A percentile compares a stretch with the other conserved stretches of the same genome.
phyloP scores from a whole-genome alignment of 1,140 invertebrate genomes.

The Samia ricini region DNA sequence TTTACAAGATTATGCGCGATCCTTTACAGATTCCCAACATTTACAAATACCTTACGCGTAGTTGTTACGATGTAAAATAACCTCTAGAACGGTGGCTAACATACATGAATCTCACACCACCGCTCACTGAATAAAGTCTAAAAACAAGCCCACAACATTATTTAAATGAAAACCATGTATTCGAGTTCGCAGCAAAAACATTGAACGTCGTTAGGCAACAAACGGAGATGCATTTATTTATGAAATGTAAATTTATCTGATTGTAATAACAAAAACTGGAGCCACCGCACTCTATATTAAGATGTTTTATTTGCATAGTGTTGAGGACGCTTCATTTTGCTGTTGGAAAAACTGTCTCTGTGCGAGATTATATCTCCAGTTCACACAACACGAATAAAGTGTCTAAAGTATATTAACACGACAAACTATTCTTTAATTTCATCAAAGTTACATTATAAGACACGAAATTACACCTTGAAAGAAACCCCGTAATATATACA shows the following conservation, averaged over 20 bases:
- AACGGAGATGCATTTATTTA: slow-evolving; percentile 73
- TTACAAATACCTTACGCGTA: neutral
- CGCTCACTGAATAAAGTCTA: slow-evolving; percentile 15
- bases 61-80: slow-evolving; percentile 12
- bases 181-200: slow-evolving; percentile 53
- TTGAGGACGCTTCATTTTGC: slow-evolving; percentile 21
- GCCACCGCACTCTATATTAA: slow-evolving; percentile 73
- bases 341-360: neutral
- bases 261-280: slow-evolving; percentile 76
- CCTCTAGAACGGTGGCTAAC: neutral
- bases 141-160: slow-evolving; percentile 33
- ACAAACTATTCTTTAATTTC: neutral
- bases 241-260: slow-evolving; percentile 76
- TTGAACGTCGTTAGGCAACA: slow-evolving; percentile 58
- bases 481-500: neutral
- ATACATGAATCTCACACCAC: slow-evolving; percentile 27
- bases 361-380: neutral
- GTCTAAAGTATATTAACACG: neutral
- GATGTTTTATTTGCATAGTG: slow-evolving; percentile 74
- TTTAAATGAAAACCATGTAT: slow-evolving; percentile 61
- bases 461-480: neutral
- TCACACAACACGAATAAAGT: neutral
- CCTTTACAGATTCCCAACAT: slow-evolving; percentile 8
- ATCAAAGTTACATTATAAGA: neutral
- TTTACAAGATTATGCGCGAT: slow-evolving; percentile 16